These are phyloP conservation scores for Charanyca ferruginea DNA, from an alignment of 2,888 invertebrate species.

Conservation along the genomic window DNA sequence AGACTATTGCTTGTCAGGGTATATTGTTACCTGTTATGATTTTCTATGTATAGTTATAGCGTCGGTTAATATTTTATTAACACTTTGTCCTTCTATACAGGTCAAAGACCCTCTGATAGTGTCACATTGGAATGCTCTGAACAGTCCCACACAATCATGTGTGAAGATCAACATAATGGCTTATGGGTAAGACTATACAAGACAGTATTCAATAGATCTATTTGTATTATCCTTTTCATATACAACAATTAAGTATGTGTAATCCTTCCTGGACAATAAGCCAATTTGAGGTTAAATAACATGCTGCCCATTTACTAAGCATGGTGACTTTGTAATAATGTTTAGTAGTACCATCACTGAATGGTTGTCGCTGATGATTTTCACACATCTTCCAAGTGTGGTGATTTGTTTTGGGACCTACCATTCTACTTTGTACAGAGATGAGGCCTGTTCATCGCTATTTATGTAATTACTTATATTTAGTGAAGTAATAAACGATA, in stretches of 20 bases:
- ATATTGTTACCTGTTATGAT: constrained; percentile 1
- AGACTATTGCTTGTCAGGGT: neutral
- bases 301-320: constrained; percentile 1
- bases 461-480: no score
- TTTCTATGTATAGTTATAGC: neutral
- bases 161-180: constrained; percentile 98
- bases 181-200: constrained; percentile 92
- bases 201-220: neutral
- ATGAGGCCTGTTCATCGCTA: neutral
- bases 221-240: constrained; percentile 1
- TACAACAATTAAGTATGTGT: neutral
- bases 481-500: no score
- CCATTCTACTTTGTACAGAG: no score
- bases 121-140: constrained; percentile 98
- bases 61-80: constrained; percentile 13
- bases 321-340: neutral
- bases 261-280: neutral
- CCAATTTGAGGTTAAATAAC: constrained; percentile 39
- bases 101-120: constrained; percentile 98
- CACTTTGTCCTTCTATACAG: constrained; percentile 68
- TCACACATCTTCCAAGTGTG: neutral
- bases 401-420: neutral
- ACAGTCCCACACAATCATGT: constrained; percentile 98
- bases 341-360: neutral
- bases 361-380: neutral